Base-by-base conservation (phyloP, 2,113 vertebrate species). In the Mesembrinibis cayennensis region DNA sequence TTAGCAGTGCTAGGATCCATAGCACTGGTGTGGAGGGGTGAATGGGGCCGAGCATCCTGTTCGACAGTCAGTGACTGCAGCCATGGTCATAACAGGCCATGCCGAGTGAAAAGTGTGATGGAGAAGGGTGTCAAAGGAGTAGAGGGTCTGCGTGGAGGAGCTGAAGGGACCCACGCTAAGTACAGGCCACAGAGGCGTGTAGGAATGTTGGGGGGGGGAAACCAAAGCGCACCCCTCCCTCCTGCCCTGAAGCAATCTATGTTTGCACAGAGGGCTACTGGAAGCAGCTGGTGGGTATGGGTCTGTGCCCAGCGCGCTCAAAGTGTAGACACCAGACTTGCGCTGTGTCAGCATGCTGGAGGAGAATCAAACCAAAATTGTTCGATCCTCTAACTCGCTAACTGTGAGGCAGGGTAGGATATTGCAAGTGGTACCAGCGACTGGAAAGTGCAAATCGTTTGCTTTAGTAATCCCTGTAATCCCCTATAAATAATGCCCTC, bases 361-460 rank as follows among this genome's bases (percentile, higher is more conserved):
- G 73, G 26, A 82, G 50, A 93, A 81, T 91, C 90, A 93, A 89
- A 86, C 82, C 74, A 58, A 94, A 95, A 84, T 30, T 40, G 66
- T 76, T 82, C 93, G 73, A 95, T 96, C 70, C 70, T 59, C 53
- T 42, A 61, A 42, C 53, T 18, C 82, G 62, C 63, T 87, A 96
- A 84, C 82, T 93, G 8, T 63, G 78, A 85, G 90, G 76, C 86
- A 89, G 91, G 34, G 49, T 13, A 30, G 61, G 59, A 36, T 63
- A 59, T 78, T 88, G 88, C 63, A 82, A 90, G n/a, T 55, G 89
- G 44, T 80, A 73, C 55, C 79, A 90, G 80, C 38, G 58, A 16
- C 74, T 88, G 91, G 63, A 29, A 91, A 96, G 47, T 16, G 45
- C 59, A 81, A 77, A 70, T 44, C 30, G 19, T 87, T 95, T 86